Evolutionary conservation across 2,113 vertebrate species (phyloP), one percentile per base, ranked within the genome.

Genomic region (Thymallus thymallus): DNA sequence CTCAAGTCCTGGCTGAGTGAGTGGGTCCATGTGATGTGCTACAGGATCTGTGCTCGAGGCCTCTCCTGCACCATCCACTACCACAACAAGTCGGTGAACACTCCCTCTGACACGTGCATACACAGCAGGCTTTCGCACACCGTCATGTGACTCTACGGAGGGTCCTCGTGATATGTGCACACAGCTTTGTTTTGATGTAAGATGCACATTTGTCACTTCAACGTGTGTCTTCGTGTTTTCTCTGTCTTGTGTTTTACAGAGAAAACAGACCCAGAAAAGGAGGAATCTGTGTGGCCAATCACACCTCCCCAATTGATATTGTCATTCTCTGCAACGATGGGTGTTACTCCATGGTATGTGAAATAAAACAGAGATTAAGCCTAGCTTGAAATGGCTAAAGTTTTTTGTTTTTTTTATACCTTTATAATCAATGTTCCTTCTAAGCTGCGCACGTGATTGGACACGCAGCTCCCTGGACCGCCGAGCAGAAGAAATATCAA

Each of bases 251-350:
- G 23, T 58, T 41, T 64, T 69, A 30, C 93, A 99, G 97, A 89
- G 94, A 97, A 86, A 96, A 98, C 88, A 93, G 87, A 80, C 98
- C 98, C 1, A 88, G 90, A 88, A 98, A 96, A 79, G 98, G 97
- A 81, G 97, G 98, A 41, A 97, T 99, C 81, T 99, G 98, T 84
- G 98, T 99, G 7, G 98, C 98, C 84, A 99, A 99, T 88, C 98
- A 99, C 82, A 99, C 98, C 0, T 93, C 94, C 20, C 98, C 98
- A 0, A 98, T 99, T 12, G 98, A 99, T 60, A 92, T 97, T 0
- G 92, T 99, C 74, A 98, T 99, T 80, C 89, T 99, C 85, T 95
- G 96, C 29, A 98, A 96, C 0, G 97, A 99, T 72, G 93, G 95
- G 13, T 96, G 98, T 77, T 99, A 98, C 24, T 95, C 98, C 7